A percentile compares a stretch with the other conserved stretches of the same genome.
Conservation (phyloP, 2,888 invertebrate species). For the Xestia rhomboidea region DNA sequence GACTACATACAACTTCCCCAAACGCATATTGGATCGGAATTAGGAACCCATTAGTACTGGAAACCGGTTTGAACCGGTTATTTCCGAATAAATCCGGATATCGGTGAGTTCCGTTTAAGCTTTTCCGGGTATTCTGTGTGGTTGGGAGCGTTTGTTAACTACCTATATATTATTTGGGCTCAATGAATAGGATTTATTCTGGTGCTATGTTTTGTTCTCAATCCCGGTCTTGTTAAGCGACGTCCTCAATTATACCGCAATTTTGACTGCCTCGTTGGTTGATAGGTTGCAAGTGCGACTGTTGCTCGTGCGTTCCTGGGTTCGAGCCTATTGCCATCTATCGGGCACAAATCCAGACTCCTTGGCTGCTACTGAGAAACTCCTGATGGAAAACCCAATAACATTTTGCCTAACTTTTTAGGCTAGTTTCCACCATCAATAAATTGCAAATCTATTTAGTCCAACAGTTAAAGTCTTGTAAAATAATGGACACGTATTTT, state of each 20-base stretch:
- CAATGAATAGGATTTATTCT: constrained; percentile 37
- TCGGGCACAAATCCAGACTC: too few species aligned
- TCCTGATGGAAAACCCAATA: too few species aligned
- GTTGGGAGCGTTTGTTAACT: constrained; percentile 49
- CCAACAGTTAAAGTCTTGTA: too few species aligned
- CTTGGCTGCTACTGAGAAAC: too few species aligned
- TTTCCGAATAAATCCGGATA: constrained; percentile 67
- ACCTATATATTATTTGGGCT: constrained; percentile 44
- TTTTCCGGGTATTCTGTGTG: constrained; percentile 62
- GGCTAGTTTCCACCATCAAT: too few species aligned
- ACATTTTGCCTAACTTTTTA: too few species aligned
- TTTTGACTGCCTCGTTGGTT: not conserved
- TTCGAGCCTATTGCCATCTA: too few species aligned
- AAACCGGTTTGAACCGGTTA: constrained; percentile 59
- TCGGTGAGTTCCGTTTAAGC: constrained; percentile 65
- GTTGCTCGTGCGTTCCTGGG: too few species aligned
- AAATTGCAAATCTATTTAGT: too few species aligned
- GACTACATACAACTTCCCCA: constrained; percentile 18
- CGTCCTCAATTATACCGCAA: not conserved
- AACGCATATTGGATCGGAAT: constrained; percentile 58
- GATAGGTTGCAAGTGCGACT: too few species aligned
- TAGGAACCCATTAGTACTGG: constrained; percentile 63
- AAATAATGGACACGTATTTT: too few species aligned
- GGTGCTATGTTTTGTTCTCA: constrained; percentile 11
- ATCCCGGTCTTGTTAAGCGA: not conserved